These are phyloP conservation scores for Ophioninae sp. DNA, from an alignment of 2,888 invertebrate genomes.

Conservation along the genomic window DNA sequence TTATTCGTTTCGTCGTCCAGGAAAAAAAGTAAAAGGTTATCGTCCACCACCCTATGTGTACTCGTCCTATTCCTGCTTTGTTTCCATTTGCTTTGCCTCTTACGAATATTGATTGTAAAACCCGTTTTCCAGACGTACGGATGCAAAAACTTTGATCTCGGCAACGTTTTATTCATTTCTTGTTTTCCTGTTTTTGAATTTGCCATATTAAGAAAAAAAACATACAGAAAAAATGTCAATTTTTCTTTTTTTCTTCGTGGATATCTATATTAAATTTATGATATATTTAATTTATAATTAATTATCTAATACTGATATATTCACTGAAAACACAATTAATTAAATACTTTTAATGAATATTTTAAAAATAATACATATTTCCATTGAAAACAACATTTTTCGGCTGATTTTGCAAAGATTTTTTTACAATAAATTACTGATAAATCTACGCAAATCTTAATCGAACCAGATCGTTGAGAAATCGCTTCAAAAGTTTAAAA, in stretches of 20 bases:
- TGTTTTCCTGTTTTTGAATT: neutral
- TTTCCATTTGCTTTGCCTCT: neutral
- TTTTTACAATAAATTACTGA: too few species aligned
- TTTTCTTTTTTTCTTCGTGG: neutral
- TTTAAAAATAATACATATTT: too few species aligned
- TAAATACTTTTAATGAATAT: too few species aligned
- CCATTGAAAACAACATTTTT: too few species aligned
- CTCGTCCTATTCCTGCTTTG: constrained; percentile 19
- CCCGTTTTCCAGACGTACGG: neutral
- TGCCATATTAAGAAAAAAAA: neutral
- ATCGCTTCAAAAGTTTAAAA: too few species aligned
- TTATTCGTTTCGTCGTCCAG: constrained; percentile 26
- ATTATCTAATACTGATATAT: too few species aligned
- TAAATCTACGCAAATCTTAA: too few species aligned
- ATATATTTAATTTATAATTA: too few species aligned
- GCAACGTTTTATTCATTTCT: neutral
- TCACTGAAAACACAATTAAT: too few species aligned
- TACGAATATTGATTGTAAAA: neutral
- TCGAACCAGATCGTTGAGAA: too few species aligned
- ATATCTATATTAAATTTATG: neutral
- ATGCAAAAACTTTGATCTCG: neutral
- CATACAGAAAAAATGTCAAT: neutral
- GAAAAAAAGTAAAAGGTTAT: constrained; percentile 10
- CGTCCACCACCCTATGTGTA: constrained; percentile 27
- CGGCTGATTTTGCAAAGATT: too few species aligned